Evolutionary conservation across 2,797 vertebrate species (phyloP).

Genomic region (Loris lydekkerianus): DNA sequence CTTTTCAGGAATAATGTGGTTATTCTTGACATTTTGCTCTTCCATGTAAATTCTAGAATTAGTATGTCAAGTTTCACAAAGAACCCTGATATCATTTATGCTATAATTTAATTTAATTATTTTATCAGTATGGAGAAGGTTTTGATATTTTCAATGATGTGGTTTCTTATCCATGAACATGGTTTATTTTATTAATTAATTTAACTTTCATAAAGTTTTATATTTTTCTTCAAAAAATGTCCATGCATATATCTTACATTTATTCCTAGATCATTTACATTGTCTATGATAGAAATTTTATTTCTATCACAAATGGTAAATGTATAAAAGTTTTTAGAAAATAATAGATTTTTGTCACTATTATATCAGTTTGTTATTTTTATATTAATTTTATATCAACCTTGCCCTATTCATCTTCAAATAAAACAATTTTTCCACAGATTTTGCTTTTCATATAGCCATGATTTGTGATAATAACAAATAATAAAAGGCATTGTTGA

Average conservation of each 20-base stretch:
- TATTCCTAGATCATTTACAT: background rate
- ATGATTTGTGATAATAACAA: background rate
- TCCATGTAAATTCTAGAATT: background rate
- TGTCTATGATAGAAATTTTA: background rate
- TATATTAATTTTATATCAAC: constrained; percentile 15
- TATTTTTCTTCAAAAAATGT: background rate
- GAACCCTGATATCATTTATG: background rate
- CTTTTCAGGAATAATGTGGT: background rate
- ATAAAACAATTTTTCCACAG: background rate
- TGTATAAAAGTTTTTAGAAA: constrained; percentile 13
- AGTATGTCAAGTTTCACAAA: background rate
- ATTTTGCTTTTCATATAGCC: background rate
- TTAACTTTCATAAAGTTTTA: background rate
- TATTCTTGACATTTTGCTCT: background rate
- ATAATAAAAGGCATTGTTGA: background rate
- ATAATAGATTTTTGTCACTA: background rate
- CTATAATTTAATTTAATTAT: background rate
- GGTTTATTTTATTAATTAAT: constrained; percentile 7
- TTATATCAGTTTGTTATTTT: background rate
- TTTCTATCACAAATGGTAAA: background rate
- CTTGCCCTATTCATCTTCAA: background rate
- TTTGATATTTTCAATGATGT: background rate
- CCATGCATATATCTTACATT: background rate
- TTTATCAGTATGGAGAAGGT: background rate
- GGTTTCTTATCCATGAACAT: background rate